phyloP scores from a whole-genome alignment of 2,797 vertebrate species.

The Ibycter americanus region DNA sequence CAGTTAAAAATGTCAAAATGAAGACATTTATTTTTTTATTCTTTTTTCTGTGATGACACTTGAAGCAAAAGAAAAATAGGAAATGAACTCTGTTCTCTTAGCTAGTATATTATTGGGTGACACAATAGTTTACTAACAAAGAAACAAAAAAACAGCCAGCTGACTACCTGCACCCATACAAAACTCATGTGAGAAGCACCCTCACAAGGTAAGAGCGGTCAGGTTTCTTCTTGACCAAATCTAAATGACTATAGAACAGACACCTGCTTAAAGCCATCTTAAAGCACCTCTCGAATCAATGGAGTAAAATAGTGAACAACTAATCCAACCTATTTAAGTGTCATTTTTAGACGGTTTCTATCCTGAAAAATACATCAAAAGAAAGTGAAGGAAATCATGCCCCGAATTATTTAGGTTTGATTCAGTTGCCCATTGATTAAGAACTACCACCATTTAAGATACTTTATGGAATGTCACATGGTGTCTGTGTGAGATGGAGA shows the following conservation, averaged over 20 bases:
- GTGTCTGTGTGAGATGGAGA: background rate
- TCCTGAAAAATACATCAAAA: background rate
- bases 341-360: background rate
- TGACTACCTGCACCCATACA: background rate
- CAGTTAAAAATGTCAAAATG: background rate
- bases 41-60: background rate
- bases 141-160: too few species aligned
- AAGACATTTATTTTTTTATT: background rate
- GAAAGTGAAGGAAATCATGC: background rate
- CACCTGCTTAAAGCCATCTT: background rate
- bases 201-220: background rate
- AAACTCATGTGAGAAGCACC: background rate
- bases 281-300: background rate
- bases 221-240: background rate
- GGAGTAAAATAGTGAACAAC: background rate
- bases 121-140: background rate
- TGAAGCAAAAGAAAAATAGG: background rate
- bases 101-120: background rate
- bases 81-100: background rate
- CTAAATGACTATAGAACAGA: background rate
- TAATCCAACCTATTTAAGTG: background rate
- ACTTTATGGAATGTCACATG: background rate
- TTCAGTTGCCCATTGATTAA: background rate
- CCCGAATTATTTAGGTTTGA: background rate
- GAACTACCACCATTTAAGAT: background rate